Percentiles rank a stretch among this genome's conserved stretches.
These are phyloP conservation scores for Meandrina meandrites DNA, from an alignment of 92 coral and sea anemone genomes.

Conservation along the genomic window DNA sequence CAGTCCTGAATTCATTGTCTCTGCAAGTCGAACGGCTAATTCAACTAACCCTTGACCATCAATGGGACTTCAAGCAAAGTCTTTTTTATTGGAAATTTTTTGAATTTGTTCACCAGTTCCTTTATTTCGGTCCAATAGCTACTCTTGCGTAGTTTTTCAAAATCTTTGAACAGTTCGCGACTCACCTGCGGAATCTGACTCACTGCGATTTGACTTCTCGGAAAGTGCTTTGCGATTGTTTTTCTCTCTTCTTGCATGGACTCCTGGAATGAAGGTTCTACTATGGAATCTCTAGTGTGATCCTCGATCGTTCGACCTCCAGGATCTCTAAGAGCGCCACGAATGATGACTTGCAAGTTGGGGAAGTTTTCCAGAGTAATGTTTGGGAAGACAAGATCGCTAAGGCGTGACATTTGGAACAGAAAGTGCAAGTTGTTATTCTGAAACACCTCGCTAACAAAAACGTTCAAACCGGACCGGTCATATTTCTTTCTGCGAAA, in stretches of 20 bases:
- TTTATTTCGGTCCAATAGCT: constrained; percentile 27
- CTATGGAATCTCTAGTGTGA: background rate
- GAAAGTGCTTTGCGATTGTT: constrained; percentile 31
- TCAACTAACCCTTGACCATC: constrained; percentile 29
- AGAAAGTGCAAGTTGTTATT: background rate
- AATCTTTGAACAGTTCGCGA: constrained; percentile 21
- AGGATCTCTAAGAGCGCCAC: constrained; percentile 15
- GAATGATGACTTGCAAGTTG: constrained; percentile 9
- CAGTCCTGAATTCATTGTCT: constrained; percentile 29
- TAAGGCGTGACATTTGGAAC: constrained; percentile 20
- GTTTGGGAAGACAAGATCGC: constrained; percentile 23
- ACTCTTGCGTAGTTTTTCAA: background rate
- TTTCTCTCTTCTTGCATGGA: constrained; percentile 17
- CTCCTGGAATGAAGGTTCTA: constrained; percentile 28
- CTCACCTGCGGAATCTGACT: constrained; percentile 15
- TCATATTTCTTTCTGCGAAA: no score
- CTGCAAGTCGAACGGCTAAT: constrained; percentile 1
- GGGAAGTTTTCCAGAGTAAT: constrained; percentile 21
- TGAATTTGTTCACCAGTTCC: background rate
- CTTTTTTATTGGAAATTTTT: constrained; percentile 22
- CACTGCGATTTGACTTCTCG: constrained; percentile 19
- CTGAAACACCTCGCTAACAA: background rate
- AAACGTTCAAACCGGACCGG: background rate
- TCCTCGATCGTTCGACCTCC: constrained; percentile 19
- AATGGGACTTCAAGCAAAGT: constrained; percentile 23